These are phyloP conservation scores for Condylura cristata DNA, from an alignment of 2,113 vertebrate genomes.

Conservation along the genomic window DNA sequence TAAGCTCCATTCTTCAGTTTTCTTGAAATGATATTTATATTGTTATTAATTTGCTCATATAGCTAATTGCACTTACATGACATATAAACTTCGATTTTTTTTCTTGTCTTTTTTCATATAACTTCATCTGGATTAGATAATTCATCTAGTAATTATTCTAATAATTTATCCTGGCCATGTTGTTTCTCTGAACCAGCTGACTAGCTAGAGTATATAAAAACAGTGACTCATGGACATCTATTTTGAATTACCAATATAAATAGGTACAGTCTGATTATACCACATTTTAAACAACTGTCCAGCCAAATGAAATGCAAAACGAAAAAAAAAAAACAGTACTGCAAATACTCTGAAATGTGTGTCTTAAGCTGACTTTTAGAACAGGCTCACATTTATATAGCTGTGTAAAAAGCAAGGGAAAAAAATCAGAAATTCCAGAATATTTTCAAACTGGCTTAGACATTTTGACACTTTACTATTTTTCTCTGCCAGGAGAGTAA, in stretches of 20 bases:
- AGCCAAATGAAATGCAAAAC: slow-evolving; percentile 48
- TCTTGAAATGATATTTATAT: neutral
- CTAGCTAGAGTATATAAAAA: slow-evolving; percentile 43
- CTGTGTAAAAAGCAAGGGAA: slow-evolving; percentile 46
- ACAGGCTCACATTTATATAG: slow-evolving; percentile 56
- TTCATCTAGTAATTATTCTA: slow-evolving; percentile 35
- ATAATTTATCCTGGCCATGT: slow-evolving; percentile 8
- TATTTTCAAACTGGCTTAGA: slow-evolving; percentile 65
- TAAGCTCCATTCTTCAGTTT: slow-evolving; percentile 17
- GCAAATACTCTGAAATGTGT: slow-evolving; percentile 28
- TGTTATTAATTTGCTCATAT: neutral
- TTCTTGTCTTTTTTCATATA: slow-evolving; percentile 9
- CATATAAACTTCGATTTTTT: neutral
- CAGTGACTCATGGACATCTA: slow-evolving; percentile 11
- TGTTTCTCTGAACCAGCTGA: neutral
- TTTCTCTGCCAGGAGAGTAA: slow-evolving; percentile 62
- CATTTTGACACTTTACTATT: slow-evolving; percentile 63
- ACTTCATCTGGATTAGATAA: slow-evolving; percentile 16
- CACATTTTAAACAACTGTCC: slow-evolving; percentile 37
- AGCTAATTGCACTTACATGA: slow-evolving; percentile 8
- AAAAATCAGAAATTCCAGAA: slow-evolving; percentile 58
- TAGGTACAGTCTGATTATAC: slow-evolving; percentile 18
- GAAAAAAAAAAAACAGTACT: neutral
- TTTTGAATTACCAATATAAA: slow-evolving; percentile 54
- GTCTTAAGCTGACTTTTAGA: slow-evolving; percentile 49